Evolutionary conservation across 1,140 invertebrate genomes (phyloP).

Genomic region (Marisa cornuarietis): DNA sequence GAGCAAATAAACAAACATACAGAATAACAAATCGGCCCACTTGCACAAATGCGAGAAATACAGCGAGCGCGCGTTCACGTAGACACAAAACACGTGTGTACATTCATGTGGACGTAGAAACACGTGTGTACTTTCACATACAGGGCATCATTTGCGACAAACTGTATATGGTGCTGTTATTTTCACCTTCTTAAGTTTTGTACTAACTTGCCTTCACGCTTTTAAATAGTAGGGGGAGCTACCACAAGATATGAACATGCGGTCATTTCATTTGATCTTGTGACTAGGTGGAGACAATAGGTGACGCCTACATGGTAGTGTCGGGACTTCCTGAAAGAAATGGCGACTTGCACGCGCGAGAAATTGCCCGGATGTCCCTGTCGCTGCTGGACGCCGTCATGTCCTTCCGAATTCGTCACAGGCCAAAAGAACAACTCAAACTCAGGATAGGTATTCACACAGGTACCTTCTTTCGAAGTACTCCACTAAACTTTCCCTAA

Average conservation of each 20-base stretch:
- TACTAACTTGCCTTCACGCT: too few relatives aligned
- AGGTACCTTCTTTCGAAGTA: constrained; percentile 67
- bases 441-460: constrained; percentile 95
- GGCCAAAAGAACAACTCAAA: constrained; percentile 81
- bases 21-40: too few relatives aligned
- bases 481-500: too few relatives aligned
- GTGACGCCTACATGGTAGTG: constrained; percentile 93
- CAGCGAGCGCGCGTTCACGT: neutral
- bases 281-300: constrained; percentile 92
- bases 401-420: constrained; percentile 89
- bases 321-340: constrained; percentile 72
- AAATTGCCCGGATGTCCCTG: constrained; percentile 84
- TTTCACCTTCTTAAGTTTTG: too few relatives aligned
- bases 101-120: neutral
- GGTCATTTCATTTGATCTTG: constrained; percentile 29
- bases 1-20: too few relatives aligned
- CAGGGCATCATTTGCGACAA: neutral
- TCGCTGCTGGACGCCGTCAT: constrained; percentile 85
- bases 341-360: constrained; percentile 71
- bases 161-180: too few relatives aligned
- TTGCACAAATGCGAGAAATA: too few relatives aligned
- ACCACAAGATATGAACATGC: too few relatives aligned
- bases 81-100: constrained; percentile 1
- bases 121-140: neutral
- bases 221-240: too few relatives aligned